Evolutionary conservation across 2,113 vertebrate genomes (phyloP).

Genomic region (Ochotona curzoniae): DNA sequence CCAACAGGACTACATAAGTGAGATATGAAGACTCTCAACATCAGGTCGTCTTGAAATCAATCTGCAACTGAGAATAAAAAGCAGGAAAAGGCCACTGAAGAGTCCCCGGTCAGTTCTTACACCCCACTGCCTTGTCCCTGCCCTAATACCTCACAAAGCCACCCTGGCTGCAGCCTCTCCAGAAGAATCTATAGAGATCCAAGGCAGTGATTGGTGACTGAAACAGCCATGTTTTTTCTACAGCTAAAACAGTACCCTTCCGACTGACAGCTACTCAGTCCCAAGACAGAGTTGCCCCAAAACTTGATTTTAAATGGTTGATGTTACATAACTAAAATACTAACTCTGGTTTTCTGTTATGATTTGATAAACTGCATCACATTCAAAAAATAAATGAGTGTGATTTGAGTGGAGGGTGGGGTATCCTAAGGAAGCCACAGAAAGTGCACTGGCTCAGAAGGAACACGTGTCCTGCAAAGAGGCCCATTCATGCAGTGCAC

Average conservation of each 20-base stretch:
- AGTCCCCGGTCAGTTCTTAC: neutral
- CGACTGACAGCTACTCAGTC: neutral
- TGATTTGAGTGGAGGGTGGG: neutral
- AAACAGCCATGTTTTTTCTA: neutral
- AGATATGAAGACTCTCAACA: neutral
- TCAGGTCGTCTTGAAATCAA: constrained; percentile 10
- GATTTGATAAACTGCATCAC: neutral
- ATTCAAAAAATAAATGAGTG: neutral
- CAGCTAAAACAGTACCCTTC: neutral
- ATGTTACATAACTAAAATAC: neutral
- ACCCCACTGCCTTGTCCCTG: neutral
- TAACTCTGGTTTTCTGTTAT: neutral
- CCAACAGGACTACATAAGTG: neutral
- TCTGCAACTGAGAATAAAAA: neutral
- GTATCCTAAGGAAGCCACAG: neutral
- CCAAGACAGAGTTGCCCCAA: neutral
- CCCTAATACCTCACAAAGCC: neutral
- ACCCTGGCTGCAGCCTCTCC: neutral
- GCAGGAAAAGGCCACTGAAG: neutral
- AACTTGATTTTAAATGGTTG: neutral
- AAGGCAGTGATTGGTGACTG: neutral
- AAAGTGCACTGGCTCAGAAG: neutral
- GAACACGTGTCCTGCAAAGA: neutral
- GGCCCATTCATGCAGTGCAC: neutral
- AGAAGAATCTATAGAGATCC: neutral